Base-by-base conservation (phyloP, 2,888 invertebrate species). In the Drosophila falleni region DNA sequence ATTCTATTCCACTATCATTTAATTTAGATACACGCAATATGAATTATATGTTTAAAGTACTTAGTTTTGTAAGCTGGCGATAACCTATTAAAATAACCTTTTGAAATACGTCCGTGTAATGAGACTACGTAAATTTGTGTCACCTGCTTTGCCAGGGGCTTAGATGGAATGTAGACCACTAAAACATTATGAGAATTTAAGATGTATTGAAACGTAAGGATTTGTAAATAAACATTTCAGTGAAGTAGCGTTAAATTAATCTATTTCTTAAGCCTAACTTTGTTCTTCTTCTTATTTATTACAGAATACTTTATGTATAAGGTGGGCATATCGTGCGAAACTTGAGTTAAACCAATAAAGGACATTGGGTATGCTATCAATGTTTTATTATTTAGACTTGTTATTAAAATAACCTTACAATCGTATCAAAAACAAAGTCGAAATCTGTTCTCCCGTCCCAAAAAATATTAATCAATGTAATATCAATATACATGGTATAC, bases 261-360 rank as follows among this genome's bases (percentile, higher is more conserved):
- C 10, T 33, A 13, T 35, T 15, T 23, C 9, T 4, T 13, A 5
- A 16, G 10, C 15, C 11, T 15, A n/a, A 31, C 31, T 11, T 39
- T 19, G 5, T n/a, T 49, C 1, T 41, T n/a, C 10, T 35, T 15
- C 49, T n/a, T 55, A 19, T 42, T 71, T 49, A 13, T 78, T 87
- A 29, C 75, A 81, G 88, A 85, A 23, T 67, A 55, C 50, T 60
- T 26, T 62, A 70, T 72, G 61, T 70, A 68, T 51, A 29, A 31
- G 16, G 16, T 35, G 19, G 60, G 59, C 82, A 81, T 74, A 74
- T 44, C 56, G 56, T 58, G 64, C 78, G 81, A 84, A 84, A 65
- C 78, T 77, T 16, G 6, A 6, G 16, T 13, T 16, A 15, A 19
- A 59, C 39, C 6, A 29, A 11, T 15, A 15, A 49, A 16, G 33